Evolutionary conservation across 2,888 invertebrate species (phyloP), one percentile per base, ranked within the genome.

Genomic region (Cerastoderma edule): DNA sequence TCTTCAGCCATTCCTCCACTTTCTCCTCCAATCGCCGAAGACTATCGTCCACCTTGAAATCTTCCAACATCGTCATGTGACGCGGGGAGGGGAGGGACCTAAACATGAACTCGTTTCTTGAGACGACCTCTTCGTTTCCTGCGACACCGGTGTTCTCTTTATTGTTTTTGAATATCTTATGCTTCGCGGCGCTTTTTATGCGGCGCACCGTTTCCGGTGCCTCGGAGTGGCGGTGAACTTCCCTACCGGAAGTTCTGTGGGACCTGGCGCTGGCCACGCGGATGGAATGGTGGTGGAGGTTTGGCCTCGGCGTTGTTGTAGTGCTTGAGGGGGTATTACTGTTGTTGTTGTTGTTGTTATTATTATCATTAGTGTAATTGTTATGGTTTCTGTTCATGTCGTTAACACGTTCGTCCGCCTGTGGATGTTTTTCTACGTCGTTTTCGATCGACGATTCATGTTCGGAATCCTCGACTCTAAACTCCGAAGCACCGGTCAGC

Each of bases 1-100:
- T 82, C 46, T 73, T 77, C 56, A 91, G 72, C 91, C 91, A 91
- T 8, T 84, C 83, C 50, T 85, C 73, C 27, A 91, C 87, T 53
- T 89, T 80, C 10, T 81, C 78, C 78, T 92, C 91, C 33, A 92
- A 72, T 53, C 81, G 81, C 32, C 80, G 80, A 24, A 91, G 82
- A 1, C 77, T 84, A 5, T 83, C 85, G 50, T 91, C 89, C 4
- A 85, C 85, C n/a, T 86, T 85, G 6, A 65, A 69, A 24, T 83
- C 75, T 5, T 78, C 75, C 57, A 79, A 75, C 13, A 67, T 56
- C 19, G 71, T 65, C 6, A 53, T 68, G 54, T 66, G 76, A 56
- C 67, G 81, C 64, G 75, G 69, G 4, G 69, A 63, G 44, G 73
- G 65, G 48, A 69, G 50, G n/a, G 77, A 67, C 63, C 46, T 66